These are phyloP conservation scores for Periphyllus acericola DNA, from an alignment of 2,888 invertebrate species.

Conservation along the genomic window DNA sequence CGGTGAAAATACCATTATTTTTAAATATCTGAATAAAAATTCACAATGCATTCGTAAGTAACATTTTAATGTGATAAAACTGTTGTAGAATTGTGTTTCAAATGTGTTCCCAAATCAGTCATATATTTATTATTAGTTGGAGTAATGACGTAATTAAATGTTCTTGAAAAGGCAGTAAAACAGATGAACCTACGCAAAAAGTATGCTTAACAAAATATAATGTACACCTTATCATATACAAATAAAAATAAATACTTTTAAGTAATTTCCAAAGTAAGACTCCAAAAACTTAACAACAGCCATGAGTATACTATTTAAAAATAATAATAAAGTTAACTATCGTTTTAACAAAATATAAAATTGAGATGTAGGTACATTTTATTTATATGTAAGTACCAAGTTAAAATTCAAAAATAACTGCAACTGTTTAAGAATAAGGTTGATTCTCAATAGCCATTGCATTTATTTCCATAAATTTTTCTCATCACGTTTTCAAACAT, in stretches of 20 bases:
- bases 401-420: neutral
- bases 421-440: neutral
- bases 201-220: neutral
- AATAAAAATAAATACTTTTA: constrained; percentile 21
- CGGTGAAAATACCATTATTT: neutral
- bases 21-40: constrained; percentile 15
- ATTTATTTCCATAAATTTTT: neutral
- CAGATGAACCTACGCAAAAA: constrained; percentile 18
- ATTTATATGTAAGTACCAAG: neutral
- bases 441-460: neutral
- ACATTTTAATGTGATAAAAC: constrained; percentile 25
- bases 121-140: neutral
- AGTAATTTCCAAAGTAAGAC: neutral
- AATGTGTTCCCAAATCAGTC: neutral
- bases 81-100: neutral
- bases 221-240: neutral
- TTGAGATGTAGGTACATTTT: neutral
- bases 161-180: constrained; percentile 36
- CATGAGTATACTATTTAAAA: neutral
- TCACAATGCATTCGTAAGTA: neutral
- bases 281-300: neutral
- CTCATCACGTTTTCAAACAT: no score
- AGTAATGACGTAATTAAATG: constrained; percentile 4
- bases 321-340: neutral
- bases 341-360: no score